Base-by-base conservation (phyloP, 2,113 vertebrate genomes). In the Eptatretus burgeri region DNA sequence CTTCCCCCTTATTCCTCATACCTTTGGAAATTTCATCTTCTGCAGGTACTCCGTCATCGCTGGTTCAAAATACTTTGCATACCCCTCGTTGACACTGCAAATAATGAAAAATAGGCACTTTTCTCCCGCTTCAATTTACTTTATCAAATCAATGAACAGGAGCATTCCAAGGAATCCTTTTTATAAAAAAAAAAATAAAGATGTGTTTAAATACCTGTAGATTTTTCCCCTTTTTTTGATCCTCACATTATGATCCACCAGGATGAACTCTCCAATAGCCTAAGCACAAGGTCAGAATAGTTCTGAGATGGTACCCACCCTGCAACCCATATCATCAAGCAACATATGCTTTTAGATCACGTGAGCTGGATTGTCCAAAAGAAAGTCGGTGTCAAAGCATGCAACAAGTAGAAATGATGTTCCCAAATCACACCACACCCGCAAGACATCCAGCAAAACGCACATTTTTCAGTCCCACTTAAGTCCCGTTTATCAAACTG, bases 181-280 rank as follows among this genome's bases (percentile, higher is more conserved):
- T 41, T 41, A 5, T 41, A 5, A n/a, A n/a, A n/a, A n/a, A n/a
- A n/a, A n/a, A n/a, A n/a, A n/a, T 41, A 41, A 41, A 41, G 27
- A 41, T 41, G 27, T 41, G 27, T 41, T 41, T 41, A 41, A 41
- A 41, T 41, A 41, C 27, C 27, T 41, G 77, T 91, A 98, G 72
- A 93, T 93, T 63, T 78, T 93, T 14, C 91, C 91, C 68, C 78
- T 91, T 71, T 87, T 91, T 71, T 89, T 98, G 53, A 98, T 93
- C 74, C 77, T 88, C 67, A 98, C 79, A 66, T 91, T 72, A 62
- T n/a, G 77, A 13, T 98, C 81, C 51, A 88, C 84, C 74, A 98
- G 69, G 72, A 98, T 87, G 69, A 95, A 95, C 73, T 95, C 89
- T 41, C 86, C 89, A 13, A 95, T 93, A 18, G 87, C 74, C 87